Conservation (phyloP, 2,797 vertebrate species). For the Triplophysa bombifrons region DNA sequence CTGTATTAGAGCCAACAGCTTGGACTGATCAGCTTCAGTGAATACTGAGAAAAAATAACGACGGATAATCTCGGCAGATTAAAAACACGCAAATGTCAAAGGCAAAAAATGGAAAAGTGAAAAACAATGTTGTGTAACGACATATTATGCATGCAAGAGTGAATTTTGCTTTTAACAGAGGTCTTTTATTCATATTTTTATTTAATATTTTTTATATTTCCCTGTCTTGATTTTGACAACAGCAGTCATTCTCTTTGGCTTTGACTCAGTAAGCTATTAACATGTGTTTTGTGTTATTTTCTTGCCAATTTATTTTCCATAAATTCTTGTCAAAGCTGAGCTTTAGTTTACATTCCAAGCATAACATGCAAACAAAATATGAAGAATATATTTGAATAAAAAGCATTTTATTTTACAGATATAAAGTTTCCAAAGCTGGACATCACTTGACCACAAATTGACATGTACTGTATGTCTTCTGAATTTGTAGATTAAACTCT, state of each 20-base stretch:
- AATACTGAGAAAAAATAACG: constrained; percentile 8
- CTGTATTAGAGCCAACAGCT: constrained; percentile 37
- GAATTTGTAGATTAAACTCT: neutral
- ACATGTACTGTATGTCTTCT: neutral
- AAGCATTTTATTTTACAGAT: no score
- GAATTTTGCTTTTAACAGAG: neutral
- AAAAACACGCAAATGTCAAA: constrained; percentile 23
- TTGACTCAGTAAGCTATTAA: no score
- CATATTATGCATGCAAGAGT: neutral
- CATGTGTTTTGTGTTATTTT: no score
- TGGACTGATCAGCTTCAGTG: constrained; percentile 34
- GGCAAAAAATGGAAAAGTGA: constrained; percentile 12
- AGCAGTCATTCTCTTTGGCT: no score
- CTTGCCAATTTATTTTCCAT: no score
- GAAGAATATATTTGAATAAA: no score
- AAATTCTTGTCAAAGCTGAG: neutral
- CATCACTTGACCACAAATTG: no score
- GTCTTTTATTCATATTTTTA: neutral
- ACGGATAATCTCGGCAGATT: constrained; percentile 45
- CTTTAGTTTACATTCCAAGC: no score
- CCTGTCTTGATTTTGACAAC: no score
- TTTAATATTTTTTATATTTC: no score
- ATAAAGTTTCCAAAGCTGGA: no score
- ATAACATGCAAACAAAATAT: no score
- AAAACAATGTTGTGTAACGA: constrained; percentile 23